Evolutionary conservation across 1,140 invertebrate genomes (phyloP).

Genomic region (Saccostrea glomerata): DNA sequence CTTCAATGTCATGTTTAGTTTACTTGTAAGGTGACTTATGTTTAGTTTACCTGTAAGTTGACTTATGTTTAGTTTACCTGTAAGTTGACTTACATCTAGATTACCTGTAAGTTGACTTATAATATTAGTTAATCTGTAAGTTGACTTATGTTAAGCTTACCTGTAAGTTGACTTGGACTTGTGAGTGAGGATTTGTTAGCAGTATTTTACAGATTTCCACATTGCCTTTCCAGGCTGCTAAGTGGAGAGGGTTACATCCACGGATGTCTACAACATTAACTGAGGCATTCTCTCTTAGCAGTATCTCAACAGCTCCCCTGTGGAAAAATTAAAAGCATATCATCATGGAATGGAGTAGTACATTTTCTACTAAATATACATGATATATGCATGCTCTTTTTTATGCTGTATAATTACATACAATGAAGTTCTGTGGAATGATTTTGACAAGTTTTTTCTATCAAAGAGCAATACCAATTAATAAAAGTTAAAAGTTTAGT

Average conservation of each 20-base stretch:
- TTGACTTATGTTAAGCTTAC: constrained; percentile 78
- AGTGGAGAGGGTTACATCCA: constrained; percentile 91
- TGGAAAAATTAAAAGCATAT: constrained; percentile 57
- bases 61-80: constrained; percentile 81
- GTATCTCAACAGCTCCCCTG: constrained; percentile 92
- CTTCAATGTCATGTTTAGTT: too few relatives aligned
- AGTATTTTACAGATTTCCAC: constrained; percentile 89
- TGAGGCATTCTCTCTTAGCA: constrained; percentile 93
- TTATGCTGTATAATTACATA: too few relatives aligned
- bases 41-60: constrained; percentile 82
- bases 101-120: constrained; percentile 83
- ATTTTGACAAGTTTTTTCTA: too few relatives aligned
- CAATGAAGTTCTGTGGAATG: too few relatives aligned
- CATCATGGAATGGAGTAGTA: too few relatives aligned
- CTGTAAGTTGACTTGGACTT: constrained; percentile 89
- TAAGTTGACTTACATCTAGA: constrained; percentile 67
- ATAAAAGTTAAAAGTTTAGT: too few relatives aligned
- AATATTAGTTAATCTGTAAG: too few relatives aligned
- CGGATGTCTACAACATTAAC: constrained; percentile 91
- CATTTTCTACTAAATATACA: too few relatives aligned
- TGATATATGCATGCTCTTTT: too few relatives aligned
- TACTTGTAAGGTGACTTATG: too few relatives aligned
- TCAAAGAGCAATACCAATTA: too few relatives aligned
- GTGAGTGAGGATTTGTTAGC: constrained; percentile 83
- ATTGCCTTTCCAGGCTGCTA: constrained; percentile 94